Conservation (phyloP, 37 sponge, comb jelly and placozoan species). For the Oscarella lobularis region DNA sequence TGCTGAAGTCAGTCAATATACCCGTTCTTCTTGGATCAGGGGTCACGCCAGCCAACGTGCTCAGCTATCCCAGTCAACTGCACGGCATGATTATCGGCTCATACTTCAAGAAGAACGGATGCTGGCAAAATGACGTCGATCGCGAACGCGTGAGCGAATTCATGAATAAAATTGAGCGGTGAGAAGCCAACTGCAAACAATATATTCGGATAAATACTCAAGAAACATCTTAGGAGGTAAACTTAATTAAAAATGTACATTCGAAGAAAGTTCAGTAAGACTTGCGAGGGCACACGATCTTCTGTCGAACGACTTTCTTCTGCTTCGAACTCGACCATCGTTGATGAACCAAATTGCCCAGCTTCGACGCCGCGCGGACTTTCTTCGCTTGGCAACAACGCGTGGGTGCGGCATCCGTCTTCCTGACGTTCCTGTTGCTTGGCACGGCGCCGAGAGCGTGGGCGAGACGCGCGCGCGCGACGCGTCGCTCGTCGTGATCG, state of each 20-base stretch:
- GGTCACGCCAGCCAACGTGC: slow-evolving; percentile 54
- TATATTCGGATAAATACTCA: too few species aligned
- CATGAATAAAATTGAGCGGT: too few species aligned
- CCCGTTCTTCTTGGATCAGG: slow-evolving; percentile 82
- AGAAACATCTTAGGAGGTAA: too few species aligned
- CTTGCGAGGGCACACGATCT: not conserved
- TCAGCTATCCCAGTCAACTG: slow-evolving; percentile 13
- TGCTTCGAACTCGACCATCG: not conserved
- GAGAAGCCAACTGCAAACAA: too few species aligned
- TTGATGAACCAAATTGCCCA: not conserved
- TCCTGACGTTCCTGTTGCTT: too few species aligned
- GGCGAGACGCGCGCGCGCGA: too few species aligned
- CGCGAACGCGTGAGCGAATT: slow-evolving; percentile 25
- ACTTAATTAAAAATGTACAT: too few species aligned
- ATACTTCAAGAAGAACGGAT: slow-evolving; percentile 61
- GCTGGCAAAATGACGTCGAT: slow-evolving; percentile 47
- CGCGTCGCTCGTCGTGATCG: too few species aligned
- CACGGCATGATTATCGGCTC: slow-evolving; percentile 78
- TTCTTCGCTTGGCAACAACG: not conserved
- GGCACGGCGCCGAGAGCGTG: too few species aligned
- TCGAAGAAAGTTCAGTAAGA: not conserved
- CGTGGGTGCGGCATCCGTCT: too few species aligned
- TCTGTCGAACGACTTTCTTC: not conserved
- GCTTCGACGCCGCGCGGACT: not conserved
- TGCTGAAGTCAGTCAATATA: slow-evolving; percentile 8